These are phyloP conservation scores for Stomatorhinus ivindoensis DNA, from an alignment of 2,113 vertebrate species.

Conservation along the genomic window DNA sequence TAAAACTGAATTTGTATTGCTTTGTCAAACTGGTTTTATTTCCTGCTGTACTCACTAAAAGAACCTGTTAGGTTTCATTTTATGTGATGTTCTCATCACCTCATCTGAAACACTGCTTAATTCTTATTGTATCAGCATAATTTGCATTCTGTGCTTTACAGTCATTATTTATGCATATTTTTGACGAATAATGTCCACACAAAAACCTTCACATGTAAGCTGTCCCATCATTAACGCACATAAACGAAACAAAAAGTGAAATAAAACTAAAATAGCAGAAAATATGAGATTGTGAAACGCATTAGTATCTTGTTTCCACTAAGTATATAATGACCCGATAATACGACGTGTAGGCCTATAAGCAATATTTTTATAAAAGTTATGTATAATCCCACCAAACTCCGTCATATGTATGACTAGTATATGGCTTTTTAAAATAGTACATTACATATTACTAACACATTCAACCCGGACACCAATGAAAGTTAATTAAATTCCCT, in stretches of 20 bases:
- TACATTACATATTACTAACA: not conserved
- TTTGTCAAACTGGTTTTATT: not conserved
- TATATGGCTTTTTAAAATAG: not conserved
- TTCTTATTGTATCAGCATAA: not conserved
- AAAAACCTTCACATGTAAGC: not conserved
- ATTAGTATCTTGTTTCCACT: not conserved
- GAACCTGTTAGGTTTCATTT: not conserved
- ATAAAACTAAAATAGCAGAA: not conserved
- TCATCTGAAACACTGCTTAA: not conserved
- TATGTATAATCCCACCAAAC: not conserved
- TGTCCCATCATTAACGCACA: not conserved
- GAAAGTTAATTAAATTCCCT: not conserved
- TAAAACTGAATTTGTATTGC: conserved; percentile 9
- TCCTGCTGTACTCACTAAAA: not conserved
- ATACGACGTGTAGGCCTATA: not conserved
- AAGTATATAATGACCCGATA: not conserved
- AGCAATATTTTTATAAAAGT: not conserved
- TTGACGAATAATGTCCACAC: not conserved
- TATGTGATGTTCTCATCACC: not conserved
- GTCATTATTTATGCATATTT: not conserved
- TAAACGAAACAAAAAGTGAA: not conserved
- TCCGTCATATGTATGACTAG: not conserved
- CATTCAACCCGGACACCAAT: not conserved
- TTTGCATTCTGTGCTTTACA: not conserved
- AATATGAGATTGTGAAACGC: not conserved